Conservation (phyloP, 37 sponge, comb jelly and placozoan species). For the Axinella damicornis region DNA sequence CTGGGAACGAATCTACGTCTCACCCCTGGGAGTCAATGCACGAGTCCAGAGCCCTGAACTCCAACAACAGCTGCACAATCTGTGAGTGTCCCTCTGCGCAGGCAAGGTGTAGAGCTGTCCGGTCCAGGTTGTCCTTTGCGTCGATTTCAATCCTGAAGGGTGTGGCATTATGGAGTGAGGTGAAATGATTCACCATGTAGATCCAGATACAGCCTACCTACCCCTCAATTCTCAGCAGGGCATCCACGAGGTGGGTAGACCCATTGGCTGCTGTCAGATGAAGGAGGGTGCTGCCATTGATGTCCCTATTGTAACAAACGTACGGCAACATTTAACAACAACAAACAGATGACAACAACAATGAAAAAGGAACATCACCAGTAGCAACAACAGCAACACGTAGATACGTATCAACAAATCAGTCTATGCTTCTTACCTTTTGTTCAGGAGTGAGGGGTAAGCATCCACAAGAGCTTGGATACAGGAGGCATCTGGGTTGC, state of each 20-base stretch:
- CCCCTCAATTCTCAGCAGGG: slow-evolving; percentile 62
- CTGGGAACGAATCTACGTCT: background rate
- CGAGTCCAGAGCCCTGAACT: slow-evolving; percentile 61
- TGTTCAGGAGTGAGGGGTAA: slow-evolving; percentile 81
- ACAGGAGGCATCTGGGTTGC: slow-evolving; percentile 65
- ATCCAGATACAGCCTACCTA: background rate
- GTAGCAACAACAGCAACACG: no score
- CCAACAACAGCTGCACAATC: slow-evolving; percentile 46
- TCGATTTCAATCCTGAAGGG: slow-evolving; percentile 61
- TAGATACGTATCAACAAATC: no score
- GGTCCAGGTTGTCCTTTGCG: slow-evolving; percentile 46
- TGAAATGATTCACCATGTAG: background rate
- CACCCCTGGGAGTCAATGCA: slow-evolving; percentile 64
- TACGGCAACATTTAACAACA: background rate
- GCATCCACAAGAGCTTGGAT: slow-evolving; percentile 57
- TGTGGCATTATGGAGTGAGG: background rate
- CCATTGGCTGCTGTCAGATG: slow-evolving; percentile 74
- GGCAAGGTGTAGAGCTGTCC: slow-evolving; percentile 77
- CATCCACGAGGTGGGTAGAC: slow-evolving; percentile 38
- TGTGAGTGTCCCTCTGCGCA: slow-evolving; percentile 42
- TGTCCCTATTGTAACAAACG: slow-evolving; percentile 57
- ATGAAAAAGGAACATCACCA: no score
- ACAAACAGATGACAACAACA: no score
- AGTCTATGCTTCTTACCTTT: slow-evolving; percentile 44
- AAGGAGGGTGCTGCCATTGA: slow-evolving; percentile 64